Conservation (phyloP, 1,140 invertebrate species). For the Penaeus chinensis region DNA sequence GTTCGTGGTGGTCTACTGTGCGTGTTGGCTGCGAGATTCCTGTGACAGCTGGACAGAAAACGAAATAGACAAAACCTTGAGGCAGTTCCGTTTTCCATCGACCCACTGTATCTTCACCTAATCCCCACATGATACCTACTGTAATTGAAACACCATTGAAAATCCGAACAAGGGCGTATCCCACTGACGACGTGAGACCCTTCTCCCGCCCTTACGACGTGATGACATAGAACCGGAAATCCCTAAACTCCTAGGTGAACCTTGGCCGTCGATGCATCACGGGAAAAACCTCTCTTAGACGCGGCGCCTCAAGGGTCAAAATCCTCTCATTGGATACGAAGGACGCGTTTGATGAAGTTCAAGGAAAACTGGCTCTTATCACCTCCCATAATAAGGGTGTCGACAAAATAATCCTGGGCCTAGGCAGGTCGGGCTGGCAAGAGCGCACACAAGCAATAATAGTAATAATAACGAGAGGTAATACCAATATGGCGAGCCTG, state of each 20-base stretch:
- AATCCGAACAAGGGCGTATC: conserved; percentile 38
- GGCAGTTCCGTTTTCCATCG: conserved; percentile 34
- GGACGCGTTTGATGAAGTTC: conserved; percentile 43
- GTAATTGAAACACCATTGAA: conserved; percentile 63
- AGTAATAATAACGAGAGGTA: conserved; percentile 43
- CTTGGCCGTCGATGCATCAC: too few species aligned
- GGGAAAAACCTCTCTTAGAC: not conserved
- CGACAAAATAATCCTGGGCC: conserved; percentile 40
- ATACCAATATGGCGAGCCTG: conserved; percentile 33
- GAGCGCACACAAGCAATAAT: conserved; percentile 39
- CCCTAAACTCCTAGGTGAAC: not conserved
- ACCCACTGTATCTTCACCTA: conserved; percentile 59
- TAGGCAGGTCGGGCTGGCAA: conserved; percentile 15
- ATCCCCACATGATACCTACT: conserved; percentile 61
- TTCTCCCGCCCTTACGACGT: conserved; percentile 15
- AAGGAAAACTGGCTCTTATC: conserved; percentile 37
- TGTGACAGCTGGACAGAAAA: not conserved
- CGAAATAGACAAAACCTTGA: not conserved
- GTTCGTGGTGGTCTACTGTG: not conserved
- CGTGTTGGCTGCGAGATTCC: not conserved
- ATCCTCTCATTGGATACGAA: not conserved
- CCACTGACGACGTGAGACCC: not conserved
- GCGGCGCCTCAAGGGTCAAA: not conserved
- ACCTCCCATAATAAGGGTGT: conserved; percentile 38
- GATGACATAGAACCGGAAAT: not conserved